Conservation (phyloP, 1,140 invertebrate genomes). For the Reticulitermes speratus region DNA sequence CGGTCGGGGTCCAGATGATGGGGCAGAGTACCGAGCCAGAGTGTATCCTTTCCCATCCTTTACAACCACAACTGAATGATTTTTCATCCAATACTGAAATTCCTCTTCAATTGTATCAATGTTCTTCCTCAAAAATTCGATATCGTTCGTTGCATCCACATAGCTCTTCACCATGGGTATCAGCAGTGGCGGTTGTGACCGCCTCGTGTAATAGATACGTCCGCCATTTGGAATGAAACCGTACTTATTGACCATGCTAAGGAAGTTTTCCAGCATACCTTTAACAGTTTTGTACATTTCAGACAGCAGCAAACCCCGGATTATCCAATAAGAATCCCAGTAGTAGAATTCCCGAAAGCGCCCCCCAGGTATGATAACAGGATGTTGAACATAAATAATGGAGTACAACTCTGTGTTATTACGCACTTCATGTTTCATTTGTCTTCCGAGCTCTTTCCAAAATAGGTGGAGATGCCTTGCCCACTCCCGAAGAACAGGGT, state of each 20-base stretch:
- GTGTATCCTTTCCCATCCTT: slow-evolving; percentile 62
- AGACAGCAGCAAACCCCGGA: slow-evolving; percentile 72
- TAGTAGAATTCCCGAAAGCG: slow-evolving; percentile 86
- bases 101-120: slow-evolving; percentile 77
- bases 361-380: slow-evolving; percentile 83
- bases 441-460: slow-evolving; percentile 72
- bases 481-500: slow-evolving; percentile 61
- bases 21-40: slow-evolving; percentile 68
- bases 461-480: slow-evolving; percentile 60
- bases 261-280: slow-evolving; percentile 77
- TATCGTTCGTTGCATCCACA: slow-evolving; percentile 67
- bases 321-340: slow-evolving; percentile 88
- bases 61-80: slow-evolving; percentile 65
- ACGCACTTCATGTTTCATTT: slow-evolving; percentile 61
- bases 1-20: slow-evolving; percentile 76
- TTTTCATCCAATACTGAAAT: slow-evolving; percentile 76
- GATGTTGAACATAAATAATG: slow-evolving; percentile 73
- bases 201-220: slow-evolving; percentile 70
- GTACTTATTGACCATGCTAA: slow-evolving; percentile 62
- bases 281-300: slow-evolving; percentile 72
- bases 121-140: slow-evolving; percentile 65
- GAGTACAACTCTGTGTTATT: slow-evolving; percentile 64
- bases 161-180: slow-evolving; percentile 81
- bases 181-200: slow-evolving; percentile 80
- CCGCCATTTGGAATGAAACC: slow-evolving; percentile 79